Percentiles rank a stretch among this genome's conserved stretches.
Conservation (phyloP, 30 jellyfish, hydroid and myxozoan species). For the Nemopilema nomurai region DNA sequence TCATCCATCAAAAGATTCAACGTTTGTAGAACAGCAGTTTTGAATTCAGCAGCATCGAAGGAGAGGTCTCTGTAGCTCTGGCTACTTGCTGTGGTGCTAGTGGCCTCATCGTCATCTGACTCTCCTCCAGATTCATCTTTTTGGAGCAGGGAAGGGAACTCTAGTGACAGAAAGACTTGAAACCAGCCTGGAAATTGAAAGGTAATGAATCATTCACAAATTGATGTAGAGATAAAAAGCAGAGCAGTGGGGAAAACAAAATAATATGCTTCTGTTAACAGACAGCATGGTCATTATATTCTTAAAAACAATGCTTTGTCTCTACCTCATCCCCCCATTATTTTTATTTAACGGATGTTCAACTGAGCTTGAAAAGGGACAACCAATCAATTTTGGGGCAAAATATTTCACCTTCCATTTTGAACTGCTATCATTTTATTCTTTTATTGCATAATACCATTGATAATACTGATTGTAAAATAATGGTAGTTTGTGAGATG, state of each 20-base stretch:
- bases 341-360: too few species aligned
- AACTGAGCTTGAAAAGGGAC: too few species aligned
- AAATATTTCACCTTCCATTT: too few species aligned
- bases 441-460: too few species aligned
- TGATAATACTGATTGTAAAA: too few species aligned
- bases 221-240: background rate
- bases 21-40: slow-evolving; percentile 80
- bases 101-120: slow-evolving; percentile 73
- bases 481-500: too few species aligned
- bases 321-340: too few species aligned
- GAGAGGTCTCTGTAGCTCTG: slow-evolving; percentile 40
- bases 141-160: slow-evolving; percentile 40
- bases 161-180: slow-evolving; percentile 75
- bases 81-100: slow-evolving; percentile 64
- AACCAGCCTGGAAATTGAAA: slow-evolving; percentile 75
- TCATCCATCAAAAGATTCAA: slow-evolving; percentile 84
- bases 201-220: background rate
- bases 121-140: slow-evolving; percentile 66
- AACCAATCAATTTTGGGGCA: too few species aligned
- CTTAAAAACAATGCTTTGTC: too few species aligned
- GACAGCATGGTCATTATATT: background rate
- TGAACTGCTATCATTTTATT: too few species aligned
- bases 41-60: slow-evolving; percentile 79
- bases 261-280: background rate
- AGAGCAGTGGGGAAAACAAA: background rate